Evolutionary conservation across 2,797 vertebrate genomes (phyloP).

Genomic region (Pachyuromys duprasi): DNA sequence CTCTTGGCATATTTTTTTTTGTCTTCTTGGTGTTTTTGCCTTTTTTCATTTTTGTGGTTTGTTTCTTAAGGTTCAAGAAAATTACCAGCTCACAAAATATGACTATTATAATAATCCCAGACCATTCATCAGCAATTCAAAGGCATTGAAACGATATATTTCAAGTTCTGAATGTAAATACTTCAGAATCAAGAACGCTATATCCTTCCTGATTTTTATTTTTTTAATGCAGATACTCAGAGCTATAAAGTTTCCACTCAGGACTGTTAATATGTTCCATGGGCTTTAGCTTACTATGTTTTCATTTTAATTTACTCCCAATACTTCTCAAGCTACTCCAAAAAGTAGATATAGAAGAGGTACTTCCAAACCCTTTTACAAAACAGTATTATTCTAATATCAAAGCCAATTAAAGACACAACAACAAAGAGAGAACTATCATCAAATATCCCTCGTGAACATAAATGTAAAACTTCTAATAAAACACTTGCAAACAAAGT

Average conservation of each 20-base stretch:
- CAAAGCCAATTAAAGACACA: neutral
- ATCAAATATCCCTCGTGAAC: neutral
- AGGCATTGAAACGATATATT: neutral
- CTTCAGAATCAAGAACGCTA: neutral
- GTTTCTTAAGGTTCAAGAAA: neutral
- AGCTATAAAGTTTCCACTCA: neutral
- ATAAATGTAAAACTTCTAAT: neutral
- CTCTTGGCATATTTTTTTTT: neutral
- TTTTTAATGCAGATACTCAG: neutral
- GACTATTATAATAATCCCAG: neutral
- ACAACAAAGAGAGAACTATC: neutral
- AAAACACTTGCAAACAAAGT: neutral
- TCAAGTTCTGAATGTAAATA: neutral
- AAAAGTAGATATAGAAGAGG: neutral
- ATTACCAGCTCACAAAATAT: neutral
- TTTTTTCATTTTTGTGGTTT: neutral
- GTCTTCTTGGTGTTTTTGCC: neutral
- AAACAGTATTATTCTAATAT: neutral
- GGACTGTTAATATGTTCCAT: neutral
- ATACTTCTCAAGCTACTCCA: neutral
- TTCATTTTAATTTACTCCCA: neutral
- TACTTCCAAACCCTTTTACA: neutral
- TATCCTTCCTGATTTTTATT: neutral
- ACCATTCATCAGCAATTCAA: neutral
- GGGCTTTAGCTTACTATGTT: neutral